phyloP scores from a whole-genome alignment of 92 coral and sea anemone genomes.

The Porites lobata region DNA sequence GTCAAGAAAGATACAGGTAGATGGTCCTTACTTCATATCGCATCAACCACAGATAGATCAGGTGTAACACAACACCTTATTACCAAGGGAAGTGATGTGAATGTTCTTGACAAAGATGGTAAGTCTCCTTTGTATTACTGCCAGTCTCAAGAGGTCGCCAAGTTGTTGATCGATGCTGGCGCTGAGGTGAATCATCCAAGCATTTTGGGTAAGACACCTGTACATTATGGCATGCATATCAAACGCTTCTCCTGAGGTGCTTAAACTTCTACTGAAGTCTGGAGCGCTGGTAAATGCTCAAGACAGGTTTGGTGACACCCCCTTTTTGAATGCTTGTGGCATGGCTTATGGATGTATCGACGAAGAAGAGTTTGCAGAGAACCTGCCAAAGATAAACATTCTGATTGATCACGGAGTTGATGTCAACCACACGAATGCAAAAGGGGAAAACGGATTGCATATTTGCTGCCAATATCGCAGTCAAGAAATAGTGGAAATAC shows the following conservation, averaged over 20 bases:
- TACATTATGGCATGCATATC: constrained; percentile 53
- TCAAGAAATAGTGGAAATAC: constrained; percentile 53
- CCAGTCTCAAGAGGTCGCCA: constrained; percentile 33
- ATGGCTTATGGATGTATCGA: constrained; percentile 58
- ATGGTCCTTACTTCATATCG: constrained; percentile 53
- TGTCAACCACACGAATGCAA: constrained; percentile 45
- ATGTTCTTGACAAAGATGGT: constrained; percentile 49
- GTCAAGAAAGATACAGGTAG: constrained; percentile 5
- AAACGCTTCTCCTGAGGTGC: constrained; percentile 40
- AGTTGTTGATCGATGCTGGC: constrained; percentile 52
- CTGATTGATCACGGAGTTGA: constrained; percentile 43
- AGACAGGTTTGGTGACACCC: constrained; percentile 58
- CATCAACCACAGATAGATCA: constrained; percentile 44
- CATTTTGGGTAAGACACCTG: constrained; percentile 54
- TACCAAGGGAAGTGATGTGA: constrained; percentile 38
- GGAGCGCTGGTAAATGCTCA: constrained; percentile 54
- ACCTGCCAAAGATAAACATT: constrained; percentile 42
- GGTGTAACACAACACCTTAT: constrained; percentile 52
- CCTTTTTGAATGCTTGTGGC: constrained; percentile 59
- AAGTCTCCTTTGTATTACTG: constrained; percentile 65
- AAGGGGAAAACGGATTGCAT: constrained; percentile 53
- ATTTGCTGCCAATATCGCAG: constrained; percentile 32
- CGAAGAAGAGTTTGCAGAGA: constrained; percentile 42
- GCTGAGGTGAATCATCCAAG: constrained; percentile 56
- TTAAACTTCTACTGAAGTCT: constrained; percentile 46